Evolutionary conservation across 2,113 vertebrate genomes (phyloP).

Genomic region (Shinisaurus crocodilurus): DNA sequence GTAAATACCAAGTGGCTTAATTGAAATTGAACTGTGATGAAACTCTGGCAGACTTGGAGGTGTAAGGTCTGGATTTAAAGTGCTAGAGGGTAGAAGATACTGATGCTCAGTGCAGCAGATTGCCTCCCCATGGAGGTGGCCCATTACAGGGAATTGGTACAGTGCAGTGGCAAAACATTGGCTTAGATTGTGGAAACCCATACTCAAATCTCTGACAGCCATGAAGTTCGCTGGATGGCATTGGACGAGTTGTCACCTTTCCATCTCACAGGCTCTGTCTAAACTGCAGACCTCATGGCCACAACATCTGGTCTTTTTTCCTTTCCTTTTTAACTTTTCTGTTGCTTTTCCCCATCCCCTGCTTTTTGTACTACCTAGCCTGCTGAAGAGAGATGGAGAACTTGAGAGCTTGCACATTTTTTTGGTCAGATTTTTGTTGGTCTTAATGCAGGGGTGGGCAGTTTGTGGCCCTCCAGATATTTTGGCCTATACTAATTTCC

Average conservation of each 20-base stretch:
- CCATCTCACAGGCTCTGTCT: background rate
- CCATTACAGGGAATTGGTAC: background rate
- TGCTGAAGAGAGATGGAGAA: too few species aligned
- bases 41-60: constrained; percentile 7
- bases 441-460: too few species aligned
- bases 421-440: too few species aligned
- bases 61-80: constrained; percentile 12
- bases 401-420: too few species aligned
- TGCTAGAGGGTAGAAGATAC: background rate
- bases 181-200: background rate
- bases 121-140: background rate
- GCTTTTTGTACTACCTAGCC: too few species aligned
- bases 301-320: too few species aligned
- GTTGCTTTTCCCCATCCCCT: too few species aligned
- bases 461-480: too few species aligned
- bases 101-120: background rate
- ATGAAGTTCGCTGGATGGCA: background rate
- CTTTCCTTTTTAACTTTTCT: too few species aligned
- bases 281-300: too few species aligned
- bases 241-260: background rate
- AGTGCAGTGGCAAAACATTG: background rate
- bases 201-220: background rate
- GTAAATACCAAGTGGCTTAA: constrained; percentile 40
- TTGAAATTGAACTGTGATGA: constrained; percentile 37
- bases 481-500: too few species aligned